Conservation (phyloP, 2,113 vertebrate genomes). For the Capreolus pygargus region DNA sequence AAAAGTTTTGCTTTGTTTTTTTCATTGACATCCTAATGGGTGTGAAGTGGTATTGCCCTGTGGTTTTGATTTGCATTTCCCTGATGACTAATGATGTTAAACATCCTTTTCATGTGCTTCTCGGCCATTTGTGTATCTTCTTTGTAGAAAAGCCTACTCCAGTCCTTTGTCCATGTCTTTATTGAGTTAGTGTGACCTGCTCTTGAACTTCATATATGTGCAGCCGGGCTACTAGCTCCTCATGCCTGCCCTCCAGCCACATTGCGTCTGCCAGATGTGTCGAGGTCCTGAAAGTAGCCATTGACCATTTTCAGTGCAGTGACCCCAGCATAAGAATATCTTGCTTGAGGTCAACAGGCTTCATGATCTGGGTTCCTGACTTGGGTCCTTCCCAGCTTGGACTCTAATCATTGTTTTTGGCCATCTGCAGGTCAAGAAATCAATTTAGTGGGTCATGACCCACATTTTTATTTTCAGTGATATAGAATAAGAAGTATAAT, state of each 20-base stretch:
- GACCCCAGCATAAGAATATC: background rate
- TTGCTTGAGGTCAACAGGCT: background rate
- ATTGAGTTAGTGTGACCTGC: background rate
- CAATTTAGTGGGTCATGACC: background rate
- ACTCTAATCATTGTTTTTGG: background rate
- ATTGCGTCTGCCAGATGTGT: background rate
- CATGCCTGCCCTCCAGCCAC: background rate
- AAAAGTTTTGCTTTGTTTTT: background rate
- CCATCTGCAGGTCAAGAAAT: background rate
- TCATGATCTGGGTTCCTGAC: no score
- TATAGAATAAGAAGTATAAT: background rate
- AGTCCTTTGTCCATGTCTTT: background rate
- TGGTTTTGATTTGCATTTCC: background rate
- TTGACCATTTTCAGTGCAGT: background rate
- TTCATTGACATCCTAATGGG: background rate
- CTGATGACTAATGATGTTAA: background rate
- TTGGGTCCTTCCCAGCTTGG: background rate
- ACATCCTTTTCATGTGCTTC: fast-evolving
- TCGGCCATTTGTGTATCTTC: background rate
- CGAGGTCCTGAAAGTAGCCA: fast-evolving
- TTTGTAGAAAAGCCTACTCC: background rate
- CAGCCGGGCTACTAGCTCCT: background rate
- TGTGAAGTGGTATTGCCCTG: no score
- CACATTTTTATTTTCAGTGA: background rate
- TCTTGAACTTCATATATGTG: background rate